Base-by-base conservation (phyloP, 2,888 invertebrate genomes). In the Diaprepes abbreviatus region DNA sequence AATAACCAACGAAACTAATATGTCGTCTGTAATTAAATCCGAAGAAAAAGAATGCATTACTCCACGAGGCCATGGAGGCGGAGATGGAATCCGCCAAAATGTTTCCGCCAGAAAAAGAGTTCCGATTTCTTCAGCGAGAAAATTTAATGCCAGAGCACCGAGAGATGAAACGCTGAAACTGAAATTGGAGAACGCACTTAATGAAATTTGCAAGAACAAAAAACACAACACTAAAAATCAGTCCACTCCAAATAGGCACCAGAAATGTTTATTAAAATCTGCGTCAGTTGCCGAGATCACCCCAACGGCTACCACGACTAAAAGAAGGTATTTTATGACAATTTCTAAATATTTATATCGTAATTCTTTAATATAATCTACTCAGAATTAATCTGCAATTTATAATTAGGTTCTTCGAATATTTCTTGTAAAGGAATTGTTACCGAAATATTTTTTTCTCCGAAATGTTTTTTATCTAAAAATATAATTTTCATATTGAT, bases 271-370 rank as follows among this genome's bases (percentile, higher is more conserved):
- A 21, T 72, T 70, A 52, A 76, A 77, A 60, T 73, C 75, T 2
- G 68, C 69, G 6, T 79, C 76, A 9, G 74, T 82, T 6, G 80
- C 81, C 0, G 82, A 81, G 67, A 79, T 81, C 33, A 80, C 81
- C 1, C 81, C 82, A 1, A 79, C 78, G 7, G 79, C 78, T 67
- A 77, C 68, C n/a, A 73, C 68, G 59, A 31, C 50, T 1, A 75
- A 70, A 75, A 28, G 57, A 63, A 75, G 74, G 75, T 75, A 72
- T 10, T 28, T 5, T 66, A 62, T 5, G 6, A 33, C 6, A 9
- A 4, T 10, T 9, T 24, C 5, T 24, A 24, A 24, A 24, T 24
- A 5, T 24, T 24, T 24, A 24, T 24, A 5, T 24, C 24, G 24
- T 24, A 24, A 5, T 24, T 24, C 24, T 24, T 24, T 24, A 24